Evolutionary conservation across 2,888 invertebrate species (phyloP).

Genomic region (Troilus luridus): DNA sequence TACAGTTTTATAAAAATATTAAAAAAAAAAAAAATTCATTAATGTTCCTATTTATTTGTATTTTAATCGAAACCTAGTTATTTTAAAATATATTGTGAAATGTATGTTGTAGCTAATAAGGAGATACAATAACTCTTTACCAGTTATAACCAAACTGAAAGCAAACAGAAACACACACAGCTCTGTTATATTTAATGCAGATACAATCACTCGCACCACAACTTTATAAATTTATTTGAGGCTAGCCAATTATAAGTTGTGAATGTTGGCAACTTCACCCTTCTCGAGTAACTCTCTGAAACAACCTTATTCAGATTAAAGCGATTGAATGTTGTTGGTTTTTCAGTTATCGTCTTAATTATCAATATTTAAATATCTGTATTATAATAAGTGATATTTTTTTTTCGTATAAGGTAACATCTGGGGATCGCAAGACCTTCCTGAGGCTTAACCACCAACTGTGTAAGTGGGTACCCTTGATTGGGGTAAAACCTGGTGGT

Average conservation of each 20-base stretch:
- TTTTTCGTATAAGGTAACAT: no score
- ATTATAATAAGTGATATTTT: no score
- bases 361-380: not conserved
- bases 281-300: not conserved
- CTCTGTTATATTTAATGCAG: not conserved
- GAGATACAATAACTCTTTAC: not conserved
- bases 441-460: no score
- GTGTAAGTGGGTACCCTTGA: no score
- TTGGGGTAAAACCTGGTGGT: no score
- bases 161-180: not conserved
- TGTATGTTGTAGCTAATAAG: not conserved
- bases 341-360: not conserved
- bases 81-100: not conserved
- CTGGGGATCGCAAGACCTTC: no score
- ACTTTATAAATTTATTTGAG: slow-evolving; percentile 8
- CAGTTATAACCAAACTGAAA: not conserved
- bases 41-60: no score
- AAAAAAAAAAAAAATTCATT: no score
- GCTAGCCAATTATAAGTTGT: not conserved
- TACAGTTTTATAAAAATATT: no score
- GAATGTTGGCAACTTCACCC: not conserved
- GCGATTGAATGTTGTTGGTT: not conserved
- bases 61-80: no score
- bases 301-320: not conserved
- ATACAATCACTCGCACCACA: not conserved